Evolutionary conservation across 2,113 vertebrate species (phyloP).

Genomic region (Dissostichus mawsoni): DNA sequence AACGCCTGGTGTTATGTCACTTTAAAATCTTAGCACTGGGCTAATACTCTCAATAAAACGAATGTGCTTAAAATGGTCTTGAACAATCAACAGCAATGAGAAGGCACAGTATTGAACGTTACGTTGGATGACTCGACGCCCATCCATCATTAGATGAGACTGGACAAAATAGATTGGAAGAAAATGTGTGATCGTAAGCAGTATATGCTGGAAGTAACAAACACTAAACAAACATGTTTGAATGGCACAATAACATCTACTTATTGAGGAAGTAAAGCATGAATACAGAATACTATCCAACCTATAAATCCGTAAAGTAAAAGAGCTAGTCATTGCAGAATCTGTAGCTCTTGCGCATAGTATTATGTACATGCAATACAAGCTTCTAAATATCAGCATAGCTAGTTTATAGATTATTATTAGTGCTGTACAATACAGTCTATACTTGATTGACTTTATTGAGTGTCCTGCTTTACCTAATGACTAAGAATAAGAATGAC

Average conservation of each 20-base stretch:
- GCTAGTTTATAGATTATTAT: background rate
- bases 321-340: background rate
- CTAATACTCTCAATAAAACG: constrained; percentile 19
- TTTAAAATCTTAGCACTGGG: constrained; percentile 2
- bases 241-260: constrained; percentile 24
- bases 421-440: background rate
- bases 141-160: constrained; percentile 60
- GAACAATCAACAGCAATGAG: background rate
- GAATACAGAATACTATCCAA: background rate
- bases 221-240: background rate
- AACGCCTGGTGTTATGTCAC: background rate
- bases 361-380: background rate
- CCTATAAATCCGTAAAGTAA: background rate
- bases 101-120: constrained; percentile 23
- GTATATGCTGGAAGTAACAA: constrained; percentile 10
- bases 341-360: background rate
- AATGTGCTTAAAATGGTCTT: constrained; percentile 34
- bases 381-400: background rate
- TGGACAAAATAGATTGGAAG: constrained; percentile 24
- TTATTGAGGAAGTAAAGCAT: background rate
- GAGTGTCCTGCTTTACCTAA: background rate
- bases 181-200: constrained; percentile 49
- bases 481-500: no score
- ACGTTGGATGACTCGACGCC: constrained; percentile 25
- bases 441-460: no score